These are phyloP conservation scores for Cerceris ruficornis DNA, from an alignment of 2,888 invertebrate genomes.

Conservation along the genomic window DNA sequence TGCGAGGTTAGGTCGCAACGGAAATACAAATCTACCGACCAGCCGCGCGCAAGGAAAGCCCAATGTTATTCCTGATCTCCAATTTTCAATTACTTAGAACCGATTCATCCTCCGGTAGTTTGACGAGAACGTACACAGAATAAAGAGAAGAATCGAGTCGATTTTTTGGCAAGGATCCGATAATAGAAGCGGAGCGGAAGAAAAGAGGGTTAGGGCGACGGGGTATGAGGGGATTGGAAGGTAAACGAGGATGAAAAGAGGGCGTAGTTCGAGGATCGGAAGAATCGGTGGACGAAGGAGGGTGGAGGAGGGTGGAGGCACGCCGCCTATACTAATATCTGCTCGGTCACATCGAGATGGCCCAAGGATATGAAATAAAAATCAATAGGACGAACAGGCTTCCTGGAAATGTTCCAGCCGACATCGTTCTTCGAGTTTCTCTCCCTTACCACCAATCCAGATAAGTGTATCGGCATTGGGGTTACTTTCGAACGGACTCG, in stretches of 20 bases:
- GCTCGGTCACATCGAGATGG: slow-evolving; percentile 62
- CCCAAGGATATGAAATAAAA: slow-evolving; percentile 70
- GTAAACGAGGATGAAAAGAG: slow-evolving; percentile 6
- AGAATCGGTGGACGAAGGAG: slow-evolving; percentile 13
- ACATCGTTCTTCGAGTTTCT: slow-evolving; percentile 47
- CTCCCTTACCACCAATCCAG: slow-evolving; percentile 17
- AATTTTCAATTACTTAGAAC: no score
- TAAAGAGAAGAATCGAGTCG: not conserved
- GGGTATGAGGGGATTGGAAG: not conserved
- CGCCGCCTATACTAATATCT: slow-evolving; percentile 46
- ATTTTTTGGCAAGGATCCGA: not conserved
- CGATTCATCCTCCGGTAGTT: no score
- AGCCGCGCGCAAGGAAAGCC: no score
- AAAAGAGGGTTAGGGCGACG: not conserved
- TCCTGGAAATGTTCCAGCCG: slow-evolving; percentile 73
- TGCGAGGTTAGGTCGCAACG: no score
- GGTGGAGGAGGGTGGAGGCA: slow-evolving; percentile 3
- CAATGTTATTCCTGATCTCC: no score
- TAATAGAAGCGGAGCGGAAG: not conserved
- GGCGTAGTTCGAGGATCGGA: slow-evolving; percentile 29
- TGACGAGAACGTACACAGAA: no score
- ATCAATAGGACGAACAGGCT: slow-evolving; percentile 72
- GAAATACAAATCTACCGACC: no score
- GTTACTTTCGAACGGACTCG: slow-evolving; percentile 12
- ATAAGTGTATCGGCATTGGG: slow-evolving; percentile 26